Percentiles rank a stretch among this genome's conserved stretches.
Evolutionary conservation across 2,888 invertebrate species (phyloP).

Genomic region (Pyrocoelia pectoralis): DNA sequence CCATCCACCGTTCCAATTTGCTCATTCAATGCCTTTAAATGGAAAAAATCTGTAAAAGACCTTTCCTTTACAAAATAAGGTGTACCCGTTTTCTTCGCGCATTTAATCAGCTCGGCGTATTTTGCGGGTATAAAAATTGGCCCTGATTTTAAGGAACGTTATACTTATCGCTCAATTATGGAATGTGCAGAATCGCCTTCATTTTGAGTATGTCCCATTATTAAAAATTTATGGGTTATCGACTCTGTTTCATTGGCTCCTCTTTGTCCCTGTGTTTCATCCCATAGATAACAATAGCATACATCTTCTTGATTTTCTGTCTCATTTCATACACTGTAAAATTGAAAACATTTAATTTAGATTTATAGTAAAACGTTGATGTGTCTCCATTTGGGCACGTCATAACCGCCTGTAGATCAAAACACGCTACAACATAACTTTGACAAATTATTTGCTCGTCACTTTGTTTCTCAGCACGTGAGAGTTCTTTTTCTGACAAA

Average conservation of each 20-base stretch:
- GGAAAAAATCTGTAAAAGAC: not conserved
- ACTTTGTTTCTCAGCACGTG: slow-evolving; percentile 22
- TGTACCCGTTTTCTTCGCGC: too few species aligned
- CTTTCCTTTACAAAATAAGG: too few species aligned
- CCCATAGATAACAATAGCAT: slow-evolving; percentile 49
- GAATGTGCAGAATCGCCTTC: too few species aligned
- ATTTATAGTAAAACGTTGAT: slow-evolving; percentile 47
- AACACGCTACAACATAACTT: slow-evolving; percentile 28
- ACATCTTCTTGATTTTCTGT: slow-evolving; percentile 3
- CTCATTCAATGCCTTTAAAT: not conserved
- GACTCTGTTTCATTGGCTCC: too few species aligned
- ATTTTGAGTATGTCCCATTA: too few species aligned
- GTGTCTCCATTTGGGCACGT: slow-evolving; percentile 48
- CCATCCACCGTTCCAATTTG: not conserved
- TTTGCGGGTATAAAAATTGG: not conserved
- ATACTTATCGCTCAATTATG: too few species aligned
- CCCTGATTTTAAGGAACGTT: too few species aligned
- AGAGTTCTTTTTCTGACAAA: too few species aligned
- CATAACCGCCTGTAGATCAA: slow-evolving; percentile 40
- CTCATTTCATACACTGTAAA: slow-evolving; percentile 46
- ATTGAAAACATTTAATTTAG: slow-evolving; percentile 47
- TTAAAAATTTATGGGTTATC: too few species aligned
- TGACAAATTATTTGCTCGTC: slow-evolving; percentile 17
- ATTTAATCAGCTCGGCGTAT: too few species aligned
- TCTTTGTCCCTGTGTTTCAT: slow-evolving; percentile 49